A percentile compares a stretch with the other conserved stretches of the same genome.
Evolutionary conservation across 2,888 invertebrate genomes (phyloP).

Genomic region (Chymomyza caudatula): DNA sequence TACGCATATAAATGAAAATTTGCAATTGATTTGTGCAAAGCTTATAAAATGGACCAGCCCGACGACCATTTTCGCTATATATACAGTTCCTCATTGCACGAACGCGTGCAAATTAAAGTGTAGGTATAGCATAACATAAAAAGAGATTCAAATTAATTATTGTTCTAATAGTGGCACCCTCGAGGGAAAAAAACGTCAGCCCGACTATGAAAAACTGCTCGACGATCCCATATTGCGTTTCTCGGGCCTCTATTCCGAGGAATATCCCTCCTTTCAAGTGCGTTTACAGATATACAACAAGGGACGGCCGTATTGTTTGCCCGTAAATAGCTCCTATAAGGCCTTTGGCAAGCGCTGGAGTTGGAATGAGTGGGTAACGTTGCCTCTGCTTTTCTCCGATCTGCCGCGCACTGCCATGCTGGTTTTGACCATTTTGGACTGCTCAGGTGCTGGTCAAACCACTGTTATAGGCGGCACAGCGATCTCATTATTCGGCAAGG

Average conservation of each 20-base stretch:
- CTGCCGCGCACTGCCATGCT: constrained; percentile 91
- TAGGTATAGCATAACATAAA: constrained; percentile 79
- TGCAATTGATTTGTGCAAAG: constrained; percentile 5
- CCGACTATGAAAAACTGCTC: constrained; percentile 91
- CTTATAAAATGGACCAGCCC: constrained; percentile 76
- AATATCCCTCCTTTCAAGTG: constrained; percentile 92
- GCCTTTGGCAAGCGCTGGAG: constrained; percentile 95
- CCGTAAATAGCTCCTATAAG: constrained; percentile 94
- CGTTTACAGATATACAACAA: constrained; percentile 91
- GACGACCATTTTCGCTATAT: constrained; percentile 91
- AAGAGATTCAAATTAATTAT: neutral
- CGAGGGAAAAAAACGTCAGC: constrained; percentile 92
- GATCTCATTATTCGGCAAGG: constrained; percentile 95
- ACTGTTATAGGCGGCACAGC: constrained; percentile 95
- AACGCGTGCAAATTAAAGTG: constrained; percentile 95
- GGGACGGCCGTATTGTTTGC: constrained; percentile 88
- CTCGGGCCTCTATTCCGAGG: constrained; percentile 91
- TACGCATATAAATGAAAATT: neutral
- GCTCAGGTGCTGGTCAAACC: constrained; percentile 90
- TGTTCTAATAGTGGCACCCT: constrained; percentile 86
- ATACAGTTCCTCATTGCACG: constrained; percentile 93
- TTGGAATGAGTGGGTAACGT: constrained; percentile 98
- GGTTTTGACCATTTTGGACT: constrained; percentile 93
- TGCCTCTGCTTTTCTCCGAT: constrained; percentile 94
- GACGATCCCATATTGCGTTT: constrained; percentile 93